Conservation (phyloP, 2,113 vertebrate species). For the Poeciliopsis prolifica region DNA sequence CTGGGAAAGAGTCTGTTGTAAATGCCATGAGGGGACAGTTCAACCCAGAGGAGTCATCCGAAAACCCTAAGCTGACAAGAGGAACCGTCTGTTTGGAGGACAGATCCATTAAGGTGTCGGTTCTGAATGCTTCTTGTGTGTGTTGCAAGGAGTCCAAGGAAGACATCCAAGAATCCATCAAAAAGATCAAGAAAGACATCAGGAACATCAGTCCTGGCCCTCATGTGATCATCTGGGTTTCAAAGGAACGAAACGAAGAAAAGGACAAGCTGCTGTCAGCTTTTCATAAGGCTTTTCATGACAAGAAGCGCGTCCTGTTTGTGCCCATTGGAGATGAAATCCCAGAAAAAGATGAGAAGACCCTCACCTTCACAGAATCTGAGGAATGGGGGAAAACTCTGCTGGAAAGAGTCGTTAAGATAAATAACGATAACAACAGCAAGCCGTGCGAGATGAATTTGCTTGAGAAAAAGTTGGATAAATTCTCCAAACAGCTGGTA, state of each 20-base stretch:
- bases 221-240: background rate
- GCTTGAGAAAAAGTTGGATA: no score
- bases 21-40: background rate
- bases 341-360: no score
- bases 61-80: no score
- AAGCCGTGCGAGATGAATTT: no score
- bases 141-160: background rate
- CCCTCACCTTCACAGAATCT: no score
- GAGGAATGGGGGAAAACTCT: no score
- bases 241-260: rapidly evolving
- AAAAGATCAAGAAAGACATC: background rate
- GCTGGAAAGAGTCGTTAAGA: no score
- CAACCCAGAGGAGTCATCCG: no score
- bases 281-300: background rate
- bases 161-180: rapidly evolving
- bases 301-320: background rate
- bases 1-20: background rate
- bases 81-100: no score
- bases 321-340: background rate
- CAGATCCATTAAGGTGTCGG: background rate
- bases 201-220: background rate
- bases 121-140: background rate
- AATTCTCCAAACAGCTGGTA: no score
- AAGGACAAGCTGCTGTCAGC: background rate
- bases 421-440: no score